Evolutionary conservation across 2,797 vertebrate species (phyloP), one percentile per base, ranked within the genome.

Genomic region (Denticeps clupeoides): DNA sequence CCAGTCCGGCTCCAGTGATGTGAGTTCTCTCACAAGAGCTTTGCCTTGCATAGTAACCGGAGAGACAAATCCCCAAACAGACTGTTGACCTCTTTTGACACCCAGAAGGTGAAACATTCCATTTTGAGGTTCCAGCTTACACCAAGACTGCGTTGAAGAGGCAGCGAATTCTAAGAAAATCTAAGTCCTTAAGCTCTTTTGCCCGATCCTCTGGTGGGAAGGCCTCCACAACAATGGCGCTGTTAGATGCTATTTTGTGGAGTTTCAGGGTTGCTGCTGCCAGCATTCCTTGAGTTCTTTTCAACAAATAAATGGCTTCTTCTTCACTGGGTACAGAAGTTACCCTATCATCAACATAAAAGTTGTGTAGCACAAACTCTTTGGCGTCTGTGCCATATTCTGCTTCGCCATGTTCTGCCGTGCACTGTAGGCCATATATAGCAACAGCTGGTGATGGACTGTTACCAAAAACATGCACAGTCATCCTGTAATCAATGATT

Each of bases 21-120:
- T 25, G 5, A 56, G 19, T 32, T 53, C 40, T 18, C 50, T 48
- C 3, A 45, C 41, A 18, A 51, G n/a, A 35, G 27, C 46, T 7
- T 61, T 56, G 13, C 28, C 50, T n/a, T 46, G 41, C 33, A 47
- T 47, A 16, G 22, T 41, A 33, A 41, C 12, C 32, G 43, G 35
- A 40, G 42, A 42, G 35, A 25, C 41, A 26, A 45, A 44, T n/a
- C 49, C 49, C 21, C 41, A 10, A 25, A 52, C 25, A 52, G 26
- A 18, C 49, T 44, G 21, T 52, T 44, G 21, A 52, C 49, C 4
- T 41, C 35, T 32, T 5, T 26, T 18, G 50, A 45, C 29, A 52
- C 42, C 5, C 12, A 32, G 41, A 45, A 52, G 8, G 41, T 52
- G 23, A 52, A 42, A 31, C 25, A 41, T 44, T 54, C 45, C 3